Evolutionary conservation across 2,888 invertebrate genomes (phyloP).

Genomic region (Sycophila texana): DNA sequence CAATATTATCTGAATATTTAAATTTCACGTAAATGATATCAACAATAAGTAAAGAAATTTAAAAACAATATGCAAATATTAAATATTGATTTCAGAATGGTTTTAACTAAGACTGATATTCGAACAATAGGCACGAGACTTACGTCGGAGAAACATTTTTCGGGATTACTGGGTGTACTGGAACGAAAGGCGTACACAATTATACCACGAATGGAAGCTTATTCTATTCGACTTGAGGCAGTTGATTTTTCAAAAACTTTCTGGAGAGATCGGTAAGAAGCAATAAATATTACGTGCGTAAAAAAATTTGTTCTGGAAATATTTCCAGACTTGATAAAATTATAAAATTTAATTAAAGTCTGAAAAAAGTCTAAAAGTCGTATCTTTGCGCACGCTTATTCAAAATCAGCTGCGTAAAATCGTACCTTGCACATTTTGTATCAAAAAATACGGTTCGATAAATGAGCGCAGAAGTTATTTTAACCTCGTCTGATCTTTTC

Average conservation of each 20-base stretch:
- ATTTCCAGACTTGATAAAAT: too few species aligned
- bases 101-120: conserved; percentile 19
- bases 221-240: not conserved
- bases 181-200: conserved; percentile 53
- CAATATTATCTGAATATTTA: conserved; percentile 58
- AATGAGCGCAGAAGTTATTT: too few species aligned
- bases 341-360: too few species aligned
- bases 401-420: too few species aligned
- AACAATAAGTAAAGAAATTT: not conserved
- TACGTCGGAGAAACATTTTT: conserved; percentile 41
- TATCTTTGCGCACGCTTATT: too few species aligned
- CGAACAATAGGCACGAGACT: conserved; percentile 14
- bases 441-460: too few species aligned
- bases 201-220: conserved; percentile 53
- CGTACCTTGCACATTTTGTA: too few species aligned
- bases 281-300: too few species aligned
- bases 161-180: conserved; percentile 52
- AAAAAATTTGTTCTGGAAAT: too few species aligned
- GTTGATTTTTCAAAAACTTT: conserved; percentile 55
- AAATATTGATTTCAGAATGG: conserved; percentile 27
- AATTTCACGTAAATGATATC: conserved; percentile 63
- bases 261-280: conserved; percentile 56
- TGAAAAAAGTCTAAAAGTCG: too few species aligned
- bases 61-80: not conserved
- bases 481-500: too few species aligned